Conservation (phyloP, 1,140 invertebrate species). For the Drosophila gunungcola region DNA sequence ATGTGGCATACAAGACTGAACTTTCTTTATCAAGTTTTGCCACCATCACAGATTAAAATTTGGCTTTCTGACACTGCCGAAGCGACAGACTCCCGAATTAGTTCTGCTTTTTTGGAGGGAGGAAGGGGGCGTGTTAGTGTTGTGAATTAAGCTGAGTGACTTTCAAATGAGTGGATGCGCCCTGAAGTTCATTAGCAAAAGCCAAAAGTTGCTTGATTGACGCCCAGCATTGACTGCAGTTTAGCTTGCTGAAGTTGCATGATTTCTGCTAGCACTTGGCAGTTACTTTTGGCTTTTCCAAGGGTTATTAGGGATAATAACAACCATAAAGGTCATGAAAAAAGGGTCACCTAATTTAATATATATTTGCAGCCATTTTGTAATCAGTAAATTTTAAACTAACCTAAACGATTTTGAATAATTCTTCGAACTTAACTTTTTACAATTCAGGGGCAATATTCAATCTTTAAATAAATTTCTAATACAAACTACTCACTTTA, state of each 20-base stretch:
- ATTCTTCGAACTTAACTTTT: too few species aligned
- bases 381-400: too few species aligned
- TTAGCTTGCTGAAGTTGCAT: conserved; percentile 32
- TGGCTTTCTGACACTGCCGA: conserved; percentile 73
- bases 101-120: conserved; percentile 13
- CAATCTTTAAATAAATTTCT: too few species aligned
- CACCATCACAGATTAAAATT: conserved; percentile 82
- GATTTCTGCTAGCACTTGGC: conserved; percentile 26
- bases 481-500: too few species aligned
- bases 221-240: conserved; percentile 55
- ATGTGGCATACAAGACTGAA: conserved; percentile 66
- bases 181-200: conserved; percentile 74
- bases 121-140: conserved; percentile 52
- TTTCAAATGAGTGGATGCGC: conserved; percentile 77
- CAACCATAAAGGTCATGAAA: too few species aligned
- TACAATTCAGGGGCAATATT: too few species aligned
- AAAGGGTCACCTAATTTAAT: too few species aligned
- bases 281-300: conserved; percentile 16
- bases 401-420: too few species aligned
- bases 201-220: conserved; percentile 75
- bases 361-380: too few species aligned
- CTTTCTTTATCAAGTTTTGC: conserved; percentile 79
- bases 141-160: conserved; percentile 77
- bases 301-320: too few species aligned
- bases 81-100: conserved; percentile 50